These are phyloP conservation scores for Campodea augens DNA, from an alignment of 1,140 invertebrate genomes.

Conservation along the genomic window DNA sequence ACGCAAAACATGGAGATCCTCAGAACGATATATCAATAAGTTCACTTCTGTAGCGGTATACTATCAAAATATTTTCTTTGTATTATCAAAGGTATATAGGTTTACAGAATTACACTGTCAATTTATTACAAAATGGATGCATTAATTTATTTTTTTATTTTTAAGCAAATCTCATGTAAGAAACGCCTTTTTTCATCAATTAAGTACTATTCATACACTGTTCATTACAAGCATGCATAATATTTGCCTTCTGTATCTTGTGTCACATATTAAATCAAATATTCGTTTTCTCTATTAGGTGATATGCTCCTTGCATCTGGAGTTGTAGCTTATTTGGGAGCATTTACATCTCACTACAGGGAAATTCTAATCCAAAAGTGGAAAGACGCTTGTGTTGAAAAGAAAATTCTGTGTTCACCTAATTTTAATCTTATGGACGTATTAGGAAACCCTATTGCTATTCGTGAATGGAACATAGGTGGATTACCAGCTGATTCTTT, in stretches of 20 bases:
- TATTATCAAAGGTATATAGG: no score
- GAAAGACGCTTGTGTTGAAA: conserved; percentile 40
- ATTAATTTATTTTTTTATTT: no score
- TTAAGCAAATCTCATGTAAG: no score
- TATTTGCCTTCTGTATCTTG: conserved; percentile 12
- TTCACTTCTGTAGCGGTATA: no score
- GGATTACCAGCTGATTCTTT: conserved; percentile 75
- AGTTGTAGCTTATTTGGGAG: conserved; percentile 75
- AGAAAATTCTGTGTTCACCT: conserved; percentile 49
- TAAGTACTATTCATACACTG: not conserved
- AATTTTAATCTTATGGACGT: conserved; percentile 53
- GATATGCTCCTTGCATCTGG: conserved; percentile 74
- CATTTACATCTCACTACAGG: conserved; percentile 64
- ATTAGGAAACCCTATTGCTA: conserved; percentile 68
- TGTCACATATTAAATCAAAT: conserved; percentile 29
- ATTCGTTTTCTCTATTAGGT: conserved; percentile 29
- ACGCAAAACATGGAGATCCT: no score
- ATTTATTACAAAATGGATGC: no score
- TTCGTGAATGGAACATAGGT: conserved; percentile 76
- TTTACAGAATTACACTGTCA: no score
- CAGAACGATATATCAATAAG: no score
- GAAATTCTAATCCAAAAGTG: conserved; percentile 47
- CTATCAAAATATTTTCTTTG: no score
- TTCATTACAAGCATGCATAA: not conserved
- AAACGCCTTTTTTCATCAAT: not conserved